These are phyloP conservation scores for Himalopsyche tibetana DNA, from an alignment of 2,888 invertebrate species.

Conservation along the genomic window DNA sequence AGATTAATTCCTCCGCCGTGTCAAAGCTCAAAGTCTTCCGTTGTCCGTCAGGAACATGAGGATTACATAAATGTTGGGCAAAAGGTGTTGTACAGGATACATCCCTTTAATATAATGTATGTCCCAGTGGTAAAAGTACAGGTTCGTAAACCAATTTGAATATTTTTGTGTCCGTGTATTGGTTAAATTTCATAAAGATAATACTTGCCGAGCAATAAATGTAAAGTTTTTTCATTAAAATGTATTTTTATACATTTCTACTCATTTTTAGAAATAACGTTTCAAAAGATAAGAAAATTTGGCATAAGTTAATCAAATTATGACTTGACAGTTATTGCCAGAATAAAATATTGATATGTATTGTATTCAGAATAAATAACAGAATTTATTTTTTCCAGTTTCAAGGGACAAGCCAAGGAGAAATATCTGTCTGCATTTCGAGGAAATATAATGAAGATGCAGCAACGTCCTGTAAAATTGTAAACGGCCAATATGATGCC, in stretches of 20 bases:
- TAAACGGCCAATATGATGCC: conserved; percentile 72
- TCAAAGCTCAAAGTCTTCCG: conserved; percentile 70
- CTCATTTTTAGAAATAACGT: too few species aligned
- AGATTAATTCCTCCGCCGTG: conserved; percentile 73
- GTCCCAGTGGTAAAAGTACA: conserved; percentile 69
- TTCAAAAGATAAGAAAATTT: too few species aligned
- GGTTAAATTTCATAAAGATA: background rate
- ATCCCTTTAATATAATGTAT: conserved; percentile 72
- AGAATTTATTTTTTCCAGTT: conserved; percentile 70
- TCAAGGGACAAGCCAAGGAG: conserved; percentile 76
- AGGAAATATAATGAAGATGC: conserved; percentile 73
- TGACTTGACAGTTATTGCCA: too few species aligned
- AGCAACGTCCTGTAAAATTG: conserved; percentile 74
- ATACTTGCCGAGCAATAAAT: too few species aligned
- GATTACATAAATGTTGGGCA: conserved; percentile 78
- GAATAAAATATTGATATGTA: too few species aligned
- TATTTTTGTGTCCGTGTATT: background rate
- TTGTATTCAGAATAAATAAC: too few species aligned
- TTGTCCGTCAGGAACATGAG: conserved; percentile 74
- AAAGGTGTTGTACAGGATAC: conserved; percentile 76
- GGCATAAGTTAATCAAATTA: too few species aligned
- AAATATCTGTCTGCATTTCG: conserved; percentile 77
- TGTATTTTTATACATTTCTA: too few species aligned
- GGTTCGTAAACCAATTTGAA: conserved; percentile 45
- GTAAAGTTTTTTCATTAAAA: too few species aligned